These are phyloP conservation scores for Drosophila sucinea DNA, from an alignment of 1,140 invertebrate species.

Conservation along the genomic window DNA sequence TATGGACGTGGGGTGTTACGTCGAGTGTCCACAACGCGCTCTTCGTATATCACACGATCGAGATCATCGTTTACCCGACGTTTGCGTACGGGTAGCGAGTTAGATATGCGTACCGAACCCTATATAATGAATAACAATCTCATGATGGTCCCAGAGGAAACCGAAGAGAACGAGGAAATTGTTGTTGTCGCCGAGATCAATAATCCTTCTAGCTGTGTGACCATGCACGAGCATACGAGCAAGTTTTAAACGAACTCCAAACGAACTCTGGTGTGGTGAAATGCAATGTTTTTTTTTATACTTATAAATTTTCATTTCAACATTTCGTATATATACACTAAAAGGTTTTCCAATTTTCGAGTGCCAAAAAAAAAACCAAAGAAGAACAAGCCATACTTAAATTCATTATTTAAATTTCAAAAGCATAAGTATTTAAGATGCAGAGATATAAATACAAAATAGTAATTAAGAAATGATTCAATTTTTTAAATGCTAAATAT, in stretches of 20 bases:
- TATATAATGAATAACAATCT: constrained; percentile 70
- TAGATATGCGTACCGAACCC: constrained; percentile 51
- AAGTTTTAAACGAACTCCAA: constrained; percentile 50
- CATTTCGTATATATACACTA: too few relatives aligned
- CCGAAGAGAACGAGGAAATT: constrained; percentile 74
- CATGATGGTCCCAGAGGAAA: constrained; percentile 76
- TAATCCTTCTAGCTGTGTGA: constrained; percentile 30
- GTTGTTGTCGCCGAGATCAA: constrained; percentile 71
- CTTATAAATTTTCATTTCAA: too few relatives aligned
- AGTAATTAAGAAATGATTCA: too few relatives aligned
- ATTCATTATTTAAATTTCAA: too few relatives aligned
- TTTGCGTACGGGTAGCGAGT: constrained; percentile 31
- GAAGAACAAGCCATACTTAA: too few relatives aligned
- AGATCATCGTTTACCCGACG: constrained; percentile 67
- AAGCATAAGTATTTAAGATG: too few relatives aligned
- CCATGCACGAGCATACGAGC: constrained; percentile 61
- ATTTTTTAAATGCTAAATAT: too few relatives aligned
- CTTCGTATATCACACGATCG: constrained; percentile 72
- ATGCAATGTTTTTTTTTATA: neutral
- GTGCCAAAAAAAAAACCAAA: too few relatives aligned
- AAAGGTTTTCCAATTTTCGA: too few relatives aligned
- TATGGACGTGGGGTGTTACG: constrained; percentile 59
- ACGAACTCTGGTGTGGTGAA: neutral
- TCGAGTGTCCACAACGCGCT: constrained; percentile 68
- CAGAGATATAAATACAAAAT: too few relatives aligned